Conservation (phyloP, 2,113 vertebrate species). For the Tauraco erythrolophus region DNA sequence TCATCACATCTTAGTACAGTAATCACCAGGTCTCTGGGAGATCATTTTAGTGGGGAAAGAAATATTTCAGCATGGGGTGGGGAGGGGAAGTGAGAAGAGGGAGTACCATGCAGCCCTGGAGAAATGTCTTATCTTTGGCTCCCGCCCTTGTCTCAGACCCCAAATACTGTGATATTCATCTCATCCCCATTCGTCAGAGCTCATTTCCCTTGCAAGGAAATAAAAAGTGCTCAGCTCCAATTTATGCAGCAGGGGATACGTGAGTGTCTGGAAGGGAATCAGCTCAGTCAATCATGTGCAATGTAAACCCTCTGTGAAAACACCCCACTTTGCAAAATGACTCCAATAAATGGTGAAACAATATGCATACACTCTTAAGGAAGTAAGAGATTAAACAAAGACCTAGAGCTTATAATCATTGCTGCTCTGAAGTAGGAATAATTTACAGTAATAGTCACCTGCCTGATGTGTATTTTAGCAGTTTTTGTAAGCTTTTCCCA, state of each 20-base stretch:
- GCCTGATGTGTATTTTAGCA: background rate
- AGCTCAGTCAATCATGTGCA: background rate
- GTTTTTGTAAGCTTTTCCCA: background rate
- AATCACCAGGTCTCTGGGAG: background rate
- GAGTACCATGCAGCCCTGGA: background rate
- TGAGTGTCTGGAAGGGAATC: slow-evolving; percentile 14
- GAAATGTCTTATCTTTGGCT: background rate
- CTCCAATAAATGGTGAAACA: slow-evolving; percentile 26
- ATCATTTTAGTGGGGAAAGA: background rate
- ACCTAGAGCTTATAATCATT: background rate
- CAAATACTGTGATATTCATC: background rate
- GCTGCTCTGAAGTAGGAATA: background rate
- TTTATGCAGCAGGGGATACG: background rate
- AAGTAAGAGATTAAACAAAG: slow-evolving; percentile 34
- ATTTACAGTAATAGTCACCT: background rate
- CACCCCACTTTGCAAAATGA: background rate
- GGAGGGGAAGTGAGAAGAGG: background rate
- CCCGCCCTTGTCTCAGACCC: background rate
- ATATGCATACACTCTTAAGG: background rate
- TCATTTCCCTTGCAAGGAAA: slow-evolving; percentile 37
- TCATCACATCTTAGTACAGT: background rate
- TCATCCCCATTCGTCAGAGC: background rate
- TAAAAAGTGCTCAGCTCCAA: background rate
- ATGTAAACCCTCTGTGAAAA: background rate
- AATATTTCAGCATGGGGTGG: background rate